A percentile compares a stretch with the other conserved stretches of the same genome.
These are phyloP conservation scores for Pimpla rufipes DNA, from an alignment of 2,888 invertebrate species.

Conservation along the genomic window DNA sequence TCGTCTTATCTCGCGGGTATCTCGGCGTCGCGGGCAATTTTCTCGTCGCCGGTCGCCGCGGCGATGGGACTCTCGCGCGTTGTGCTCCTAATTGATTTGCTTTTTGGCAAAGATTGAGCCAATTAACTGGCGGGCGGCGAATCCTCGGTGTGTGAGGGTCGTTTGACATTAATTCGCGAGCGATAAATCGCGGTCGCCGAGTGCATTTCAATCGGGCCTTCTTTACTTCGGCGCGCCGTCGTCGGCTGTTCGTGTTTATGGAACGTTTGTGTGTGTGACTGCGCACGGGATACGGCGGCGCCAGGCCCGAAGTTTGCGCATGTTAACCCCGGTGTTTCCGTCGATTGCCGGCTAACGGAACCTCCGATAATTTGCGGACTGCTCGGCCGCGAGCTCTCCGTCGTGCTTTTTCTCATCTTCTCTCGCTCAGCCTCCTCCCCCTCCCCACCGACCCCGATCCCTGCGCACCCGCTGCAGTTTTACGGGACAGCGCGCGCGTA, in stretches of 20 bases:
- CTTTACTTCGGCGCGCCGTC: not conserved
- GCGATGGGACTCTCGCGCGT: too few relatives aligned
- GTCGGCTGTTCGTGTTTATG: not conserved
- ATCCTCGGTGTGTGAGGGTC: constrained; percentile 29
- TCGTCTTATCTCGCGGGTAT: not conserved
- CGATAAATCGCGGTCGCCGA: constrained; percentile 31
- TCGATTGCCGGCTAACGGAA: constrained; percentile 69
- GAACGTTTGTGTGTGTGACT: not conserved
- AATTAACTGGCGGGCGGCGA: constrained; percentile 22
- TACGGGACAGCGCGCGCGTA: constrained; percentile 34
- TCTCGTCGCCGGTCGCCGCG: too few relatives aligned
- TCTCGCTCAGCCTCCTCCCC: not conserved
- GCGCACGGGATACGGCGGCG: constrained; percentile 39
- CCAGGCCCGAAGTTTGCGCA: constrained; percentile 1
- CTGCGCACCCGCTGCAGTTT: constrained; percentile 57
- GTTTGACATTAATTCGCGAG: constrained; percentile 65
- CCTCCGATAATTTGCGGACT: constrained; percentile 67
- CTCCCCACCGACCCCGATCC: not conserved
- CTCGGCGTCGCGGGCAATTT: not conserved
- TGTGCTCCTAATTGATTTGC: constrained; percentile 35
- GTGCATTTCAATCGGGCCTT: constrained; percentile 13
- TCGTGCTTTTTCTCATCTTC: constrained; percentile 3
- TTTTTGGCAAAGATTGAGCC: constrained; percentile 52
- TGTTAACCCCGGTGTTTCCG: constrained; percentile 67
- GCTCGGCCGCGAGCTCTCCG: constrained; percentile 53